Evolutionary conservation across 2,888 invertebrate genomes (phyloP).

Genomic region (Leptopilina myrica): DNA sequence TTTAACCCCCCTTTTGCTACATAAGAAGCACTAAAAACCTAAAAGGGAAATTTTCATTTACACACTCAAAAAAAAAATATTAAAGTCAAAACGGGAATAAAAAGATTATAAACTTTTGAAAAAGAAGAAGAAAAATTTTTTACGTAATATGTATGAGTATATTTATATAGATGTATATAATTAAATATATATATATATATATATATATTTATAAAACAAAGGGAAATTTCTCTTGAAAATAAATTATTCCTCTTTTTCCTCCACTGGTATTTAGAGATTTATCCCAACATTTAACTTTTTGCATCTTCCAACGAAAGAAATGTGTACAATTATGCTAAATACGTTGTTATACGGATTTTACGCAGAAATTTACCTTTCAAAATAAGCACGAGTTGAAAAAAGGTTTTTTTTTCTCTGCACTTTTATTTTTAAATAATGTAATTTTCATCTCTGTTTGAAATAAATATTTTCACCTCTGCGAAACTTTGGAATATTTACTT

Average conservation of each 20-base stretch:
- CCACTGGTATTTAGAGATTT: background rate
- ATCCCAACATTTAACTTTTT: slow-evolving; percentile 4
- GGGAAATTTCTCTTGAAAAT: background rate
- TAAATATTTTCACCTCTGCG: too few species aligned
- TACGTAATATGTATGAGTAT: too few species aligned
- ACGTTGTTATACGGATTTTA: slow-evolving; percentile 1
- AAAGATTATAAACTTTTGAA: too few species aligned
- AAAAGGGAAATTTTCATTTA: background rate
- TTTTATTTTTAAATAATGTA: background rate
- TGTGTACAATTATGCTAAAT: slow-evolving; percentile 8
- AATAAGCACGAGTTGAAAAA: background rate
- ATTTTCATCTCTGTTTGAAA: too few species aligned
- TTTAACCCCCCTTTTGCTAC: too few species aligned
- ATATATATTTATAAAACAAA: background rate
- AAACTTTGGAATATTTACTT: too few species aligned
- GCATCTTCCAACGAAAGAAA: slow-evolving; percentile 1
- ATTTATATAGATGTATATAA: too few species aligned
- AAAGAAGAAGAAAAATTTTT: too few species aligned
- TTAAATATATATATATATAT: too few species aligned
- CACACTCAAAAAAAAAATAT: too few species aligned
- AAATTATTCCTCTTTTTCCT: slow-evolving; percentile 2
- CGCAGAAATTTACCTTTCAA: slow-evolving; percentile 11
- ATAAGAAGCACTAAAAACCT: background rate
- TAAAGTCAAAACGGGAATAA: too few species aligned
- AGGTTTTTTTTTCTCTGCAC: background rate